Base-by-base conservation (phyloP, 2,888 invertebrate genomes). In the Cosmopolites sordidus region DNA sequence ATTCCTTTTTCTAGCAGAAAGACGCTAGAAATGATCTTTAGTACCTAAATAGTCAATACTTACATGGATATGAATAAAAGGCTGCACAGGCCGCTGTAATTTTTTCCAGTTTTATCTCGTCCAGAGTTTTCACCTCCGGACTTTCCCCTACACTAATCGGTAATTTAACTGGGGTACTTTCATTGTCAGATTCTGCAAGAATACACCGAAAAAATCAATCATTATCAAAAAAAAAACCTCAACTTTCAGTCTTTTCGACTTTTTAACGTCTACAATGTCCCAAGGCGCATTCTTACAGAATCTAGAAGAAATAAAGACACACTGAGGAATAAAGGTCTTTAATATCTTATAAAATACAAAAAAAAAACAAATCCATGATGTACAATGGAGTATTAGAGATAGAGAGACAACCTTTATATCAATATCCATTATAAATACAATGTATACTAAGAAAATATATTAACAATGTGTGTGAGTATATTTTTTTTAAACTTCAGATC, bases 141-240 rank as follows among this genome's bases (percentile, higher is more conserved):
- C 66, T 79, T 78, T 58, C 75, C 54, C 40, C 74, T 71, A 64
- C 63, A 73, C 78, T 79, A 56, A 68, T 68, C 56, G 84, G 84
- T 60, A 82, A 81, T 51, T 76, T 76, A 29, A 83, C 80, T 17
- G 83, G 81, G 62, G 78, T 79, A 72, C 85, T 84, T 78, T 87
- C 87, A 73, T 79, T 83, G 79, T 87, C 86, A 67, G 87, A 86
- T 76, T 87, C 87, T 87, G 84, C 79, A 85, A 85, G 81, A 78
- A 84, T 79, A 83, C 81, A 81, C 33, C 33, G 4, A 22, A 22
- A 22, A 33, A n/a, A n/a, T 5, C 11, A n/a, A 12, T 27, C 33
- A 33, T 33, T 33, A 12, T 9, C 22, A 22, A 8, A 22, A 22
- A 22, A 22, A 22, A 22, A 22, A 8, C 8, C 8, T 22, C 22